phyloP scores from a whole-genome alignment of 1,140 invertebrate genomes.

The Cherax quadricarinatus region DNA sequence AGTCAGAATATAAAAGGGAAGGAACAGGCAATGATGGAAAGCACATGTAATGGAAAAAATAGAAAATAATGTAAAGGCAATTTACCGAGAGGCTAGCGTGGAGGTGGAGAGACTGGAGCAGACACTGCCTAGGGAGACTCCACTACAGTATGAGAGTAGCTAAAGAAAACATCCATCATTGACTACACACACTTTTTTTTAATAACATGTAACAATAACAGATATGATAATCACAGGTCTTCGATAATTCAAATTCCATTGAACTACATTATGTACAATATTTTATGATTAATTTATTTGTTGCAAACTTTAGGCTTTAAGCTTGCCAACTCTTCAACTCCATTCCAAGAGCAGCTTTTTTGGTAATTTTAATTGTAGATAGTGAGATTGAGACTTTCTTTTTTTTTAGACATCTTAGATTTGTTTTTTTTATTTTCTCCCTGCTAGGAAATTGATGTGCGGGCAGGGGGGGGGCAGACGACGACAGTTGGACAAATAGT shows the following conservation, averaged over 20 bases:
- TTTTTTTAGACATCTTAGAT: neutral
- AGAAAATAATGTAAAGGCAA: too few species aligned
- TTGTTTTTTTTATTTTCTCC: conserved; percentile 48
- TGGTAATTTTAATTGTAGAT: neutral
- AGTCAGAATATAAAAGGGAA: too few species aligned
- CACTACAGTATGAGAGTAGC: too few species aligned
- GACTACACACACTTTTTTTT: neutral
- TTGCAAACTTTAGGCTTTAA: neutral
- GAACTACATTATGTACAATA: neutral
- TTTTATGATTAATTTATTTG: neutral
- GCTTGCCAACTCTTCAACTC: neutral
- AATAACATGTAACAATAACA: neutral
- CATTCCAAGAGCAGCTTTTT: neutral
- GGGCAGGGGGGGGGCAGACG: conserved; percentile 95
- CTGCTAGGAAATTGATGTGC: conserved; percentile 92
- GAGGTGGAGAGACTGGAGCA: too few species aligned
- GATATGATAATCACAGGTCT: neutral
- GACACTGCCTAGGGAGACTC: too few species aligned
- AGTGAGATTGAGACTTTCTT: neutral
- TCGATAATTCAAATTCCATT: neutral
- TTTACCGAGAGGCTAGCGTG: too few species aligned
- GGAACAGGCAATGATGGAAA: too few species aligned
- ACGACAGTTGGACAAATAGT: conserved; percentile 97
- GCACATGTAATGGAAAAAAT: too few species aligned
- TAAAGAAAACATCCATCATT: too few species aligned